phyloP scores from a whole-genome alignment of 2,113 vertebrate genomes.

The Caretta caretta region DNA sequence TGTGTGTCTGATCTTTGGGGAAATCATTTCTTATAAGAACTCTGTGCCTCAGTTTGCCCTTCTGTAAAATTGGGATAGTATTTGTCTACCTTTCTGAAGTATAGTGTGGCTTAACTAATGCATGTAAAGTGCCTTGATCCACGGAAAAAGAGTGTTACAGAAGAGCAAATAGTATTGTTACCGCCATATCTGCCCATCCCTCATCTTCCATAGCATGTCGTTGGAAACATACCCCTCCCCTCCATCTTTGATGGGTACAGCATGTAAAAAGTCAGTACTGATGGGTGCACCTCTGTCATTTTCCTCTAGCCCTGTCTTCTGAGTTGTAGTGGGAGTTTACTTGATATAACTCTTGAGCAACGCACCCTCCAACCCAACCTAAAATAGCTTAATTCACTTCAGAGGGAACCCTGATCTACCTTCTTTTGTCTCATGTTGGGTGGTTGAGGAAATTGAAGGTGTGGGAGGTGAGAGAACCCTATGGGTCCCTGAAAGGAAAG shows the following conservation, averaged over 20 bases:
- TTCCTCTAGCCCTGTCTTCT: neutral
- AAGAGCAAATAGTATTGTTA: neutral
- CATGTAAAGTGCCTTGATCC: neutral
- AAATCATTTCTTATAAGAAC: neutral
- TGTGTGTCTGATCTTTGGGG: neutral
- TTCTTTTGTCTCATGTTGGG: neutral
- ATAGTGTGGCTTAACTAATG: neutral
- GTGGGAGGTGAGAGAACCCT: neutral
- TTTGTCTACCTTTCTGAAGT: neutral
- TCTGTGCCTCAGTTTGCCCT: neutral
- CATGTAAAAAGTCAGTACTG: too few relatives aligned
- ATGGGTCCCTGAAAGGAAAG: neutral
- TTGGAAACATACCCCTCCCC: neutral
- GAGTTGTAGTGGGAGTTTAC: neutral
- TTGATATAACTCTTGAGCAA: neutral
- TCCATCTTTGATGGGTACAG: neutral
- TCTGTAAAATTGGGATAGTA: too few relatives aligned
- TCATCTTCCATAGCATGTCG: neutral
- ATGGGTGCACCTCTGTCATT: too few relatives aligned
- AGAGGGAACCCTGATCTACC: neutral
- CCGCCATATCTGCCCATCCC: neutral
- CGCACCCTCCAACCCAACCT: neutral
- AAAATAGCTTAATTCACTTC: neutral
- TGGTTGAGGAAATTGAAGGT: neutral
- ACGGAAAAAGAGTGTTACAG: neutral